A percentile compares a stretch with the other conserved stretches of the same genome.
Evolutionary conservation across 2,113 vertebrate species (phyloP).

Genomic region (Orthonyx spaldingii): DNA sequence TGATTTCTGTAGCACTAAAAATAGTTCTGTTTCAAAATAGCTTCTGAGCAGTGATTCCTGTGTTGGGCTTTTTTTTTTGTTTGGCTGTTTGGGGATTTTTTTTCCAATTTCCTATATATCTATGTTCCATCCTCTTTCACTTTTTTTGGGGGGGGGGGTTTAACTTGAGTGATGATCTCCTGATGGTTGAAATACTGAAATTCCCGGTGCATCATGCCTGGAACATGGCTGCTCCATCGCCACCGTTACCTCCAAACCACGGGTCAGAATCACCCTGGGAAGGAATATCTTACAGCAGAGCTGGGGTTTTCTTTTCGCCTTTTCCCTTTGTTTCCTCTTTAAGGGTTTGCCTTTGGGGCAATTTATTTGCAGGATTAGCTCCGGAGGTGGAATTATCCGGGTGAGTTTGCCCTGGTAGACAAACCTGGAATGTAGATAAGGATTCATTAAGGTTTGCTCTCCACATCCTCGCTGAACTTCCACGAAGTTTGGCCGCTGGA

Average conservation of each 20-base stretch:
- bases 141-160: fast-evolving
- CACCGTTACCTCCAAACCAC: fast-evolving
- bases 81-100: not conserved
- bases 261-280: fast-evolving
- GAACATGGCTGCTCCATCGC: not conserved
- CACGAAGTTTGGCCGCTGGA: not conserved
- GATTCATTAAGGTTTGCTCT: not conserved
- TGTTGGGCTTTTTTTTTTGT: not conserved
- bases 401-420: not conserved
- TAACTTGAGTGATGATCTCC: fast-evolving
- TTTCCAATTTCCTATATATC: fast-evolving
- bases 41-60: not conserved
- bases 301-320: too few relatives aligned
- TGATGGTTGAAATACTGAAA: not conserved
- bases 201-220: not conserved
- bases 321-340: not conserved
- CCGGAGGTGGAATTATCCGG: fast-evolving
- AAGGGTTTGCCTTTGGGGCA: not conserved
- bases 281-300: not conserved
- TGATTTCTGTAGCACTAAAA: not conserved
- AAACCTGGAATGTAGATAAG: not conserved
- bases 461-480: not conserved
- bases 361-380: not conserved
- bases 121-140: fast-evolving
- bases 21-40: not conserved